Evolutionary conservation across 2,113 vertebrate genomes (phyloP).

Genomic region (Pterocles gutturalis): DNA sequence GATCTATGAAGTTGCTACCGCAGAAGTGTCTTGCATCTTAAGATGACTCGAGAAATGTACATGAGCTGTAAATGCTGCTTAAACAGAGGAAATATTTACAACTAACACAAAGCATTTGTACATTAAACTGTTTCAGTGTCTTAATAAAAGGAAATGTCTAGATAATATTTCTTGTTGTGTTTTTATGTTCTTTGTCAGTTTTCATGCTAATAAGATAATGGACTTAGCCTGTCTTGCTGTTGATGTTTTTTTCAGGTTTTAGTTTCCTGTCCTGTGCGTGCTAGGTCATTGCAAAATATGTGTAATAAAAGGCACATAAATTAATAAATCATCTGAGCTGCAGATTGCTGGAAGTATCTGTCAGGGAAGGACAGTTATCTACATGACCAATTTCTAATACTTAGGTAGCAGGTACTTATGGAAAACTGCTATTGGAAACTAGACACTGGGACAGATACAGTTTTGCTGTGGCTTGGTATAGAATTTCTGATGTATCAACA

Average conservation of each 20-base stretch:
- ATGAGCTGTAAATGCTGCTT: conserved; percentile 41
- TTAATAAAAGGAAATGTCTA: conserved; percentile 44
- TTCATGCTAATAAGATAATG: neutral
- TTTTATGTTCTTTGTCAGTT: neutral
- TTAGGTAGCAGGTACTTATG: neutral
- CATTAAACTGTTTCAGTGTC: neutral
- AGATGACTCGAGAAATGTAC: conserved; percentile 21
- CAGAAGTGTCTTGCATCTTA: conserved; percentile 14
- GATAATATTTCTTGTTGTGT: neutral
- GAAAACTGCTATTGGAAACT: neutral
- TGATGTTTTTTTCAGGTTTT: neutral
- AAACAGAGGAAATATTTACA: conserved; percentile 22
- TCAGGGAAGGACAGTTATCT: neutral
- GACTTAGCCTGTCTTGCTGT: neutral
- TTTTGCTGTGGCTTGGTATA: neutral
- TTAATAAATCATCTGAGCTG: neutral
- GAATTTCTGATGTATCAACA: neutral
- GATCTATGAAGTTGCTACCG: conserved; percentile 36
- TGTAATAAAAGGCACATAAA: neutral
- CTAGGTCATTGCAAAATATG: neutral
- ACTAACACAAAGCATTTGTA: conserved; percentile 30
- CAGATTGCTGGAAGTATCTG: neutral
- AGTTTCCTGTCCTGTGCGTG: neutral
- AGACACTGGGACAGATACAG: neutral
- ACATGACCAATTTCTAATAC: neutral